Evolutionary conservation across 2,888 invertebrate genomes (phyloP).

Genomic region (Amphipoea oculea): DNA sequence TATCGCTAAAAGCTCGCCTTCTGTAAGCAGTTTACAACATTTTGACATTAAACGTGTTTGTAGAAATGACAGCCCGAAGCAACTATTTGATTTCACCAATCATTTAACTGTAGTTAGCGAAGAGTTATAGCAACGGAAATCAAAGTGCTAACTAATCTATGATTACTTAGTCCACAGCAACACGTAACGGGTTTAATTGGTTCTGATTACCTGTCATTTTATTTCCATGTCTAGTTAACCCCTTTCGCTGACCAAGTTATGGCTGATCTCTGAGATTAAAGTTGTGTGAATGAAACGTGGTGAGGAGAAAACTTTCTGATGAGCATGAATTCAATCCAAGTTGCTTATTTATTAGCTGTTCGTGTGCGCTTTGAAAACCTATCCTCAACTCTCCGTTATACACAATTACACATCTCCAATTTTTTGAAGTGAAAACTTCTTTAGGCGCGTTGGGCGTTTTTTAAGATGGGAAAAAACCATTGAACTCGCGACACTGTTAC

Average conservation of each 20-base stretch:
- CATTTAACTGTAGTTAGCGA: conserved; percentile 21
- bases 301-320: conserved; percentile 14
- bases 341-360: conserved; percentile 13
- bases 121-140: conserved; percentile 44
- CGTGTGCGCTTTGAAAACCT: neutral
- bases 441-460: no score
- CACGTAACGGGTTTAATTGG: conserved; percentile 35
- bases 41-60: neutral
- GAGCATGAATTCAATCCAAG: conserved; percentile 15
- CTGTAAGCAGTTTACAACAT: neutral
- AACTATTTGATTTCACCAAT: conserved; percentile 33
- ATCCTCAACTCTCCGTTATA: neutral
- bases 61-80: conserved; percentile 1
- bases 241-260: conserved; percentile 11
- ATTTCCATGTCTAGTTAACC: conserved; percentile 16
- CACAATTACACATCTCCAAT: no score
- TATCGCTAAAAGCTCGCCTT: neutral
- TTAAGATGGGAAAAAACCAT: no score
- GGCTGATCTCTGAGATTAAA: conserved; percentile 25
- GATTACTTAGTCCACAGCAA: conserved; percentile 27
- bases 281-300: conserved; percentile 5
- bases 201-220: conserved; percentile 37
- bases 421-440: no score
- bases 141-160: conserved; percentile 41
- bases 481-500: no score